Evolutionary conservation across 2,888 invertebrate species (phyloP), one percentile per base, ranked within the genome.

Genomic region (Nowickia ferox): DNA sequence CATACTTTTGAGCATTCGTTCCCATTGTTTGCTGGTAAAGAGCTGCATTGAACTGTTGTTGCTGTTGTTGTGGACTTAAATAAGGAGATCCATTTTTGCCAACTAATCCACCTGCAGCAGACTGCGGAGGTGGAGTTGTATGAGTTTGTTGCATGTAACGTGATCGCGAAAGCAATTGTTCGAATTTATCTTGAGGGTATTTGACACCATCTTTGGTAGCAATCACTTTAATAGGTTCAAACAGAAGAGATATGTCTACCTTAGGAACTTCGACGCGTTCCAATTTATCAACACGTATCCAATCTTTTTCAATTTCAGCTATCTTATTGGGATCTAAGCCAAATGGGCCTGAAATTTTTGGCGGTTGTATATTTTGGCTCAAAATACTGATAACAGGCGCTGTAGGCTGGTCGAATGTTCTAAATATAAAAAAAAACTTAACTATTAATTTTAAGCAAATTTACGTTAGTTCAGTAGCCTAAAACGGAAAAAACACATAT

Each of bases 301-400:
- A 93, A 87, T 91, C 91, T 74, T 91, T 93, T 91, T 97, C 97
- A 69, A 97, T 94, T 88, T 95, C 94, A 44, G 95, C 95, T 88
- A 97, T 94, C 84, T 96, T 93, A 80, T 95, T 94, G 19, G 95
- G 95, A 92, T 97, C 97, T 66, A 98, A 93, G 0, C 96, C 95
- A 92, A 96, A 97, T 38, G 97, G 96, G 22, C 97, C 97, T 0
- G 95, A 93, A 63, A 94, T 91, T 30, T 93, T 92, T 19, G 94
- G 94, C 89, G 90, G 92, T 46, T 92, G 91, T 0, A 94, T 94
- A 90, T 90, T 89, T 30, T 89, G 90, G 42, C 89, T 89, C 40
- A 89, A 86, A 22, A 89, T 90, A 61, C 92, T 92, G 0, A 94
- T 94, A 89, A 90, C 87, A 8, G 88, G 90, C 65, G 88, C 86